phyloP scores from a whole-genome alignment of 2,797 vertebrate species.

The Echiichthys vipera region DNA sequence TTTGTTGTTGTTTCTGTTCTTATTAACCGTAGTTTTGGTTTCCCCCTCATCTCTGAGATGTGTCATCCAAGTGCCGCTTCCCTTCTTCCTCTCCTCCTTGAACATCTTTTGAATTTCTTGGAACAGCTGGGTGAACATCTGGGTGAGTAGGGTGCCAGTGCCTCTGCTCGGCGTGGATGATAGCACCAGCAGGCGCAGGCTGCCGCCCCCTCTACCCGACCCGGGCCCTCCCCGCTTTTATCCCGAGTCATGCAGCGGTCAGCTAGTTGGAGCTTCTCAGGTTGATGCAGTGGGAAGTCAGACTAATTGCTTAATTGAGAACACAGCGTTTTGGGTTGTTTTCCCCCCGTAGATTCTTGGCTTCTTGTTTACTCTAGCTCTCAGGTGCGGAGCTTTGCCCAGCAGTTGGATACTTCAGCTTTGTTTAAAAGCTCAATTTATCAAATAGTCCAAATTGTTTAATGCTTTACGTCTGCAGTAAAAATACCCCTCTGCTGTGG shows the following conservation, averaged over 20 bases:
- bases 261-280: conserved; percentile 33
- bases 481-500: background rate
- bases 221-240: conserved; percentile 18
- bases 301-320: conserved; percentile 62
- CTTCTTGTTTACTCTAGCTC: conserved; percentile 23
- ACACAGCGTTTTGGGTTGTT: conserved; percentile 18
- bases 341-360: background rate
- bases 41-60: conserved; percentile 18
- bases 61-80: conserved; percentile 13
- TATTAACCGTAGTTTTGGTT: conserved; percentile 5
- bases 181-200: conserved; percentile 41
- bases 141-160: conserved; percentile 58
- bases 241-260: conserved; percentile 58
- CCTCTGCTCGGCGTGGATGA: conserved; percentile 36
- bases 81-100: conserved; percentile 30
- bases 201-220: background rate
- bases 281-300: conserved; percentile 30
- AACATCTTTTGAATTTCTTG: conserved; percentile 61
- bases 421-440: conserved; percentile 28
- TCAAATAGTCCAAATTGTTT: conserved; percentile 18
- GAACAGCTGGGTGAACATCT: conserved; percentile 79
- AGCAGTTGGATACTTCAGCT: background rate
- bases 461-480: background rate
- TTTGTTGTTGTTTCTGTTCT: background rate
- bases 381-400: conserved; percentile 9